Conservation (phyloP, 2,888 invertebrate genomes). For the Meganola albula region DNA sequence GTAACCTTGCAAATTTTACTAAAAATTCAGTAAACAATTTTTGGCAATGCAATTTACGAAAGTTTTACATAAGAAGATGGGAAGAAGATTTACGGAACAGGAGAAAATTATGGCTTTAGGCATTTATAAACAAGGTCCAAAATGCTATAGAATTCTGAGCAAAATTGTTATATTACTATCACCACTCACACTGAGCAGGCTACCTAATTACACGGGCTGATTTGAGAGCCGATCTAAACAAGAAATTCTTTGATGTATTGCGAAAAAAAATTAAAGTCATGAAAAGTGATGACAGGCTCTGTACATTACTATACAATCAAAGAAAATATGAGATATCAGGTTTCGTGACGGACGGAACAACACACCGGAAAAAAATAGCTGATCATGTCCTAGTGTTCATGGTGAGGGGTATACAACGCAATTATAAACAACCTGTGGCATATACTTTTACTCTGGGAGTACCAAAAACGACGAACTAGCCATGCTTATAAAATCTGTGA, state of each 20-base stretch:
- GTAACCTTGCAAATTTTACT: not conserved
- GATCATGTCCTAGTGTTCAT: constrained; percentile 6
- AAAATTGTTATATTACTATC: constrained; percentile 19
- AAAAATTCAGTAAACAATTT: too few species aligned
- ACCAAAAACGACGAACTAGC: constrained; percentile 1
- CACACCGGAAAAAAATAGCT: constrained; percentile 3
- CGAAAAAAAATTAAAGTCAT: constrained; percentile 1
- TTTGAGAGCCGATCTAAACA: constrained; percentile 2
- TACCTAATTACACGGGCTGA: constrained; percentile 11
- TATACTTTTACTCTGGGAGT: constrained; percentile 4
- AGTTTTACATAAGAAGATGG: constrained; percentile 3
- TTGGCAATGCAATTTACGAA: constrained; percentile 4
- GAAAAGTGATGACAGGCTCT: constrained; percentile 1
- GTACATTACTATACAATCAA: constrained; percentile 3
- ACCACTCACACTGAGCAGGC: constrained; percentile 13
- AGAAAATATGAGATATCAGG: constrained; percentile 3
- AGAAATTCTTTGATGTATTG: constrained; percentile 1
- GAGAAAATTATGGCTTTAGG: constrained; percentile 11
- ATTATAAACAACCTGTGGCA: constrained; percentile 3
- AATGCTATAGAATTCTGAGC: constrained; percentile 15
- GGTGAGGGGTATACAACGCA: not conserved
- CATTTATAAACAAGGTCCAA: constrained; percentile 15
- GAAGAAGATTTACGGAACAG: constrained; percentile 4
- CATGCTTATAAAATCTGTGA: not conserved
- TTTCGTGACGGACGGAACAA: constrained; percentile 4